phyloP scores from a whole-genome alignment of 2,113 vertebrate species.

The Bostrychus sinensis region DNA sequence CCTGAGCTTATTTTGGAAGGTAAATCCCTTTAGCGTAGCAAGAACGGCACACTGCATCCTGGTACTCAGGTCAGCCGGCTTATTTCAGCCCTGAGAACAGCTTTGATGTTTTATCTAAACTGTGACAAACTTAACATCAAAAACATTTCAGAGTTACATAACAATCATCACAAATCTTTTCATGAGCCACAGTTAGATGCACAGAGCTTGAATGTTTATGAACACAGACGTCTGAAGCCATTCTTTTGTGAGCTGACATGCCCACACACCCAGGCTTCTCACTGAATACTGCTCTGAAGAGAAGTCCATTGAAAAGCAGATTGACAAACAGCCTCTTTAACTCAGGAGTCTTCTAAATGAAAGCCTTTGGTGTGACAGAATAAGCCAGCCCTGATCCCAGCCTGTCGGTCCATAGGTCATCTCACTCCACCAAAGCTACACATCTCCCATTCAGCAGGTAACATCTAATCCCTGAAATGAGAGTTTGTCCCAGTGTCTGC shows the following conservation, averaged over 20 bases:
- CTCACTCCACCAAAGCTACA: neutral
- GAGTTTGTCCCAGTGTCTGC: neutral
- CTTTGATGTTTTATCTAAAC: neutral
- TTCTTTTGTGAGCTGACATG: conserved; percentile 4
- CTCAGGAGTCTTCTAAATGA: conserved; percentile 8
- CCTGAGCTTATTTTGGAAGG: conserved; percentile 27
- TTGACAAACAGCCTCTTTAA: conserved; percentile 12
- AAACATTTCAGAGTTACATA: neutral
- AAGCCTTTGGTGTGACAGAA: conserved; percentile 7
- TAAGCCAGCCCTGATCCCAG: neutral
- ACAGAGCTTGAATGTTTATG: conserved; percentile 8
- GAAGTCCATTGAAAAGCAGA: conserved; percentile 17
- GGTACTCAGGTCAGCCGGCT: conserved; percentile 1
- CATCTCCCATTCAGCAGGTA: neutral
- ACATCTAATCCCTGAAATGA: neutral
- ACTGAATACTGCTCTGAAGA: neutral
- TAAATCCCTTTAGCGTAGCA: conserved; percentile 14
- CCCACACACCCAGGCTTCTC: neutral
- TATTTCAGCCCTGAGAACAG: neutral
- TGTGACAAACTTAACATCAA: neutral
- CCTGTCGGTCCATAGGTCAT: neutral
- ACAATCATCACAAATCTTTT: neutral
- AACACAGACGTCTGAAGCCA: conserved; percentile 6
- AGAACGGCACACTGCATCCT: neutral
- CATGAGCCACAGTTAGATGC: neutral